Percentiles rank a stretch among this genome's conserved stretches.
Evolutionary conservation across 2,888 invertebrate species (phyloP).

Genomic region (Amorpha juglandis): DNA sequence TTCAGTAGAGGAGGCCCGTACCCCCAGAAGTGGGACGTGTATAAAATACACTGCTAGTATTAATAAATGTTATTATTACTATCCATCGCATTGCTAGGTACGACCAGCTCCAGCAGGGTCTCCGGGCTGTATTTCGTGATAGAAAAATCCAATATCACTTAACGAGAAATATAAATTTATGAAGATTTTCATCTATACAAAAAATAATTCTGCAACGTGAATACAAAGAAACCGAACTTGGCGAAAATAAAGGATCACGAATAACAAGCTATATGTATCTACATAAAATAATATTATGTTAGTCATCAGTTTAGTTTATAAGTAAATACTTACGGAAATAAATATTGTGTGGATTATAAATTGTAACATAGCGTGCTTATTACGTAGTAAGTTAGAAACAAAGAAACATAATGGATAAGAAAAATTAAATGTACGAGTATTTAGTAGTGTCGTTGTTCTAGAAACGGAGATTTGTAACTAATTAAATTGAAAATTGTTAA

Average conservation of each 20-base stretch:
- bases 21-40: no score
- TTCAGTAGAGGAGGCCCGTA: no score
- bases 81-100: no score
- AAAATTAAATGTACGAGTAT: background rate
- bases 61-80: no score
- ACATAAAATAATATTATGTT: background rate
- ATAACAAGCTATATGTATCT: slow-evolving; percentile 2
- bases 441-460: background rate
- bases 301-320: slow-evolving; percentile 16
- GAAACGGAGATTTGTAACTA: background rate
- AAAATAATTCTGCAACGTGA: background rate
- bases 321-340: background rate
- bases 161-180: no score
- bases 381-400: slow-evolving; percentile 18
- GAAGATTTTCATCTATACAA: no score
- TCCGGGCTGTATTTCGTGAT: no score
- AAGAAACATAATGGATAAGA: slow-evolving; percentile 25
- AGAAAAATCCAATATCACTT: no score
- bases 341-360: slow-evolving; percentile 14
- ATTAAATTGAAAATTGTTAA: no score
- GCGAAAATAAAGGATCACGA: slow-evolving; percentile 6
- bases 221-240: background rate
- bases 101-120: no score
- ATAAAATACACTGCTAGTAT: no score
- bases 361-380: slow-evolving; percentile 14